Evolutionary conservation across 2,888 invertebrate species (phyloP).

Genomic region (Chaetoderma sp.): DNA sequence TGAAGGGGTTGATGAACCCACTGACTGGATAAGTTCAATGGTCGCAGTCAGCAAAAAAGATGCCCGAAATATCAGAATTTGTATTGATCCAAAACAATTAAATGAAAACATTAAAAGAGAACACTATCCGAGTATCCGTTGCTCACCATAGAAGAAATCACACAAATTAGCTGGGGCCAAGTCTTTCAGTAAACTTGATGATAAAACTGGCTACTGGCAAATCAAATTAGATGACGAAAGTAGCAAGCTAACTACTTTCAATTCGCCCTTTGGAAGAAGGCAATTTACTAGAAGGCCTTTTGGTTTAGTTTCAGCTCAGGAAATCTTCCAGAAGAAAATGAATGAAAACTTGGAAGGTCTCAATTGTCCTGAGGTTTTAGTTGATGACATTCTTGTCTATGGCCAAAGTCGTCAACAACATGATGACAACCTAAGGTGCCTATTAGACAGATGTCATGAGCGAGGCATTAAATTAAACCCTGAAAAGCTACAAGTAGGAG

Average conservation of each 20-base stretch:
- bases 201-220: background rate
- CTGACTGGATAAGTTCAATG: too few species aligned
- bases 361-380: too few species aligned
- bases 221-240: background rate
- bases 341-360: too few species aligned
- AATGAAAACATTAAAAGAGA: too few species aligned
- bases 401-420: conserved; percentile 21
- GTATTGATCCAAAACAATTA: too few species aligned
- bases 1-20: background rate
- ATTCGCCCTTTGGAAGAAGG: conserved; percentile 3
- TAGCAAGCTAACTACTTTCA: too few species aligned
- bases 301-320: conserved; percentile 6
- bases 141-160: background rate
- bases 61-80: too few species aligned
- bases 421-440: conserved; percentile 16
- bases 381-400: conserved; percentile 28
- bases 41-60: too few species aligned
- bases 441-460: too few species aligned
- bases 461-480: too few species aligned
- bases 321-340: conserved; percentile 5
- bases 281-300: conserved; percentile 7
- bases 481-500: too few species aligned
- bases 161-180: background rate
- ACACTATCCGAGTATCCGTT: too few species aligned
- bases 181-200: background rate